Conservation (phyloP, 2,113 vertebrate species). For the Aphyosemion australe region DNA sequence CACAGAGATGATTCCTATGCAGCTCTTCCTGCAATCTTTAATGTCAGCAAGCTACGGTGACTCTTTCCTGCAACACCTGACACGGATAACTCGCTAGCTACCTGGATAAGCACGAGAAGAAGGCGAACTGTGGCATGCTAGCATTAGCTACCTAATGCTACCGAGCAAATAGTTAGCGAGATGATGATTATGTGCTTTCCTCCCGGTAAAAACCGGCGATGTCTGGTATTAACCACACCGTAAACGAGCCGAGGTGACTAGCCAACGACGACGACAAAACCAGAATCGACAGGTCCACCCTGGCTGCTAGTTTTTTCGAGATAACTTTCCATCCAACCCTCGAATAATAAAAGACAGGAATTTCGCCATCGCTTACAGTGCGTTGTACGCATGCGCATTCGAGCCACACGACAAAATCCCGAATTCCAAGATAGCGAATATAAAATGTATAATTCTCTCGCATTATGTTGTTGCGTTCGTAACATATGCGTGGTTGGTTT, state of each 20-base stretch:
- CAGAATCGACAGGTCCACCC: constrained; percentile 5
- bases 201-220: constrained; percentile 12
- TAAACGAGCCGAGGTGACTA: constrained; percentile 10
- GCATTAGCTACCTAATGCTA: constrained; percentile 61
- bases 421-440: constrained; percentile 41
- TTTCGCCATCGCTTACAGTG: constrained; percentile 65
- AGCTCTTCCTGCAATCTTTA: constrained; percentile 31
- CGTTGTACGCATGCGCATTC: constrained; percentile 64
- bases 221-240: constrained; percentile 13
- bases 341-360: constrained; percentile 65
- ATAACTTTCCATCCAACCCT: constrained; percentile 62
- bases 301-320: constrained; percentile 50
- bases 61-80: constrained; percentile 41
- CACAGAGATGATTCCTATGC: constrained; percentile 33
- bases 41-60: constrained; percentile 33
- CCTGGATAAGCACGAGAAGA: constrained; percentile 41
- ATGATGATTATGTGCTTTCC: constrained; percentile 54
- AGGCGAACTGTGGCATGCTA: constrained; percentile 62
- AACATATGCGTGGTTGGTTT: too few relatives aligned
- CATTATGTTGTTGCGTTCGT: background rate
- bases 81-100: constrained; percentile 42
- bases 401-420: constrained; percentile 38
- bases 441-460: background rate
- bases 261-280: background rate
- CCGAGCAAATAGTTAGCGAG: constrained; percentile 64